A percentile compares a stretch with the other conserved stretches of the same genome.
These are phyloP conservation scores for Halictus rubicundus DNA, from an alignment of 1,140 invertebrate genomes.

Conservation along the genomic window DNA sequence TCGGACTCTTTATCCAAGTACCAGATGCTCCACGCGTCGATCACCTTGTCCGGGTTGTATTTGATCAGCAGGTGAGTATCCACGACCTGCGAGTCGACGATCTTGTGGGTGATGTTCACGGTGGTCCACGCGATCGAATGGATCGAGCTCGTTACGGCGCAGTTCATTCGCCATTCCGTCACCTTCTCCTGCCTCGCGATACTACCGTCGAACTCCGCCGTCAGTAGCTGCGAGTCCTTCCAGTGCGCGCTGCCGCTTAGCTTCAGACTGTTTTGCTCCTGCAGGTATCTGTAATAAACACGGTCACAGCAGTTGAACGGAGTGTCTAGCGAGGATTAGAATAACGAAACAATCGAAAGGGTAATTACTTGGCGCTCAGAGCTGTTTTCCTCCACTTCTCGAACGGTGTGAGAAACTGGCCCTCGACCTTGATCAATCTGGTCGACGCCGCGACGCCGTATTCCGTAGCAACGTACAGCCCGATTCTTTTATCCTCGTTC, in stretches of 20 bases:
- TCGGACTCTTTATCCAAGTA: slow-evolving; percentile 74
- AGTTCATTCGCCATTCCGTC: slow-evolving; percentile 79
- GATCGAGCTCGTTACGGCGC: slow-evolving; percentile 82
- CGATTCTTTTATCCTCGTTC: slow-evolving; percentile 81
- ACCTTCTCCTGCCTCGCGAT: slow-evolving; percentile 69
- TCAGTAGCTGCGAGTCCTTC: slow-evolving; percentile 82
- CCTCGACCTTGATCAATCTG: slow-evolving; percentile 76
- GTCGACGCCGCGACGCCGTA: slow-evolving; percentile 77
- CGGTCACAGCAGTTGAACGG: too few species aligned
- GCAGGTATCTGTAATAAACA: slow-evolving; percentile 76
- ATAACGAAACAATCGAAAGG: background rate
- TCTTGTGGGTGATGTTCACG: slow-evolving; percentile 81
- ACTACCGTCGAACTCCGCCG: slow-evolving; percentile 80
- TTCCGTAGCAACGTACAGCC: slow-evolving; percentile 79
- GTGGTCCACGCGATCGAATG: slow-evolving; percentile 82
- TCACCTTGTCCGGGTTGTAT: slow-evolving; percentile 80
- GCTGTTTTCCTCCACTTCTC: slow-evolving; percentile 87
- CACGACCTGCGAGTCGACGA: slow-evolving; percentile 75
- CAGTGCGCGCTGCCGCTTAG: slow-evolving; percentile 80
- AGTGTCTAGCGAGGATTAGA: too few species aligned
- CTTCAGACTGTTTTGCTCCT: slow-evolving; percentile 70
- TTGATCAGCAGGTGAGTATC: slow-evolving; percentile 81
- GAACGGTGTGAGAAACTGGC: slow-evolving; percentile 86
- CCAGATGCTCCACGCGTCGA: slow-evolving; percentile 83
- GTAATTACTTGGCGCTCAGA: slow-evolving; percentile 82